Evolutionary conservation across 2,113 vertebrate species (phyloP).

Genomic region (Actenoides hombroni): DNA sequence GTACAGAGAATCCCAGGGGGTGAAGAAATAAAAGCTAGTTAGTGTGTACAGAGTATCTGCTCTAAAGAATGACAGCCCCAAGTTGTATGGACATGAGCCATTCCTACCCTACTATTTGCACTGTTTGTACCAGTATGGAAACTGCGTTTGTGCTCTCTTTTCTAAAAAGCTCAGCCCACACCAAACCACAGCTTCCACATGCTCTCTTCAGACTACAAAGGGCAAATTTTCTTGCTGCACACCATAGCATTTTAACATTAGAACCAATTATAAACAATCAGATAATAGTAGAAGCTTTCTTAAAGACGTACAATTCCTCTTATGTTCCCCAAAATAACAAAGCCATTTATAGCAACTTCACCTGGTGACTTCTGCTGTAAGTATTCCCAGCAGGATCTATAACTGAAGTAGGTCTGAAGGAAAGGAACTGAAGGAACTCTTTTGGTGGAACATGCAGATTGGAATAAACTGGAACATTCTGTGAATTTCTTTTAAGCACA

Average conservation of each 20-base stretch:
- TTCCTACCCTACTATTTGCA: background rate
- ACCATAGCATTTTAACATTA: background rate
- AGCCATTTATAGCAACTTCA: background rate
- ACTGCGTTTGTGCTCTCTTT: background rate
- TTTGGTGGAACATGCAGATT: background rate
- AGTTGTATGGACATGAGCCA: background rate
- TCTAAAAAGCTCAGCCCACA: background rate
- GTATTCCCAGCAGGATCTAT: background rate
- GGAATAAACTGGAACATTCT: background rate
- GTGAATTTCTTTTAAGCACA: background rate
- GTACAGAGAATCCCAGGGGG: background rate
- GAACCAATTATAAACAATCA: background rate
- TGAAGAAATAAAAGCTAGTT: background rate
- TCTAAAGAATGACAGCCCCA: background rate
- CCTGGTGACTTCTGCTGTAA: background rate
- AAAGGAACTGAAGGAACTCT: background rate
- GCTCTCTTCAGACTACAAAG: background rate
- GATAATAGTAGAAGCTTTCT: background rate
- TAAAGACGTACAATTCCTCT: background rate
- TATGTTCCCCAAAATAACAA: background rate
- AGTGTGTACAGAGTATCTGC: background rate
- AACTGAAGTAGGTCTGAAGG: background rate
- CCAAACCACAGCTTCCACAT: background rate
- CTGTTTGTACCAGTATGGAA: background rate
- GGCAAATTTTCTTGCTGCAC: background rate